Conservation (phyloP, 2,888 invertebrate genomes). For the Danaus chrysippus region DNA sequence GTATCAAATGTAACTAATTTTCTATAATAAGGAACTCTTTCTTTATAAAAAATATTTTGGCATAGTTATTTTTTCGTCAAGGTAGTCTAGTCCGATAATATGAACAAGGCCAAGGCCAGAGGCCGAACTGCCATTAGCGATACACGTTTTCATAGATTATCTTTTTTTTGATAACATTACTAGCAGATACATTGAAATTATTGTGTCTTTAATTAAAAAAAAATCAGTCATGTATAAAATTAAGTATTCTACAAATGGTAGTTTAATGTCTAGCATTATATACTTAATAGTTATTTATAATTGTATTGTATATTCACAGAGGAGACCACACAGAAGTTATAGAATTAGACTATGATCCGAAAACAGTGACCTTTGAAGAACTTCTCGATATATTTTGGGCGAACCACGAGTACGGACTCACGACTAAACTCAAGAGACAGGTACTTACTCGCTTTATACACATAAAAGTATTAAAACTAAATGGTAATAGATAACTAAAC, state of each 20-base stretch:
- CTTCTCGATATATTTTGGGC: constrained; percentile 93
- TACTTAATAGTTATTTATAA: neutral
- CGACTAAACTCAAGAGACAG: constrained; percentile 88
- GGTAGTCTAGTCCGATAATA: constrained; percentile 15
- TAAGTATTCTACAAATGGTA: too few species aligned
- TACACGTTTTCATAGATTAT: too few species aligned
- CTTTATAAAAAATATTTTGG: constrained; percentile 14
- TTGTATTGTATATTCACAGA: constrained; percentile 72
- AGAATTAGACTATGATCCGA: constrained; percentile 94
- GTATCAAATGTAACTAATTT: too few species aligned
- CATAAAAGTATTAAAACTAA: too few species aligned
- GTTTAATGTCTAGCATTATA: too few species aligned
- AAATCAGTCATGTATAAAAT: too few species aligned
- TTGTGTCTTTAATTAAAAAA: too few species aligned
- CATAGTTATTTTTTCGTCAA: constrained; percentile 20
- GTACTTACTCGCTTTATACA: constrained; percentile 53
- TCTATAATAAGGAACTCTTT: neutral
- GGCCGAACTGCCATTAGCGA: too few species aligned
- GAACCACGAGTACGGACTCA: constrained; percentile 93
- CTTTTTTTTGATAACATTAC: too few species aligned
- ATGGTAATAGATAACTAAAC: too few species aligned
- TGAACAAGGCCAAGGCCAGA: constrained; percentile 22
- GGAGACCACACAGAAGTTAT: constrained; percentile 97
- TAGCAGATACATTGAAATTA: too few species aligned
- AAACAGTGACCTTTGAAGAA: constrained; percentile 84